Base-by-base conservation (phyloP, 2,113 vertebrate species). In the Strigops habroptila region DNA sequence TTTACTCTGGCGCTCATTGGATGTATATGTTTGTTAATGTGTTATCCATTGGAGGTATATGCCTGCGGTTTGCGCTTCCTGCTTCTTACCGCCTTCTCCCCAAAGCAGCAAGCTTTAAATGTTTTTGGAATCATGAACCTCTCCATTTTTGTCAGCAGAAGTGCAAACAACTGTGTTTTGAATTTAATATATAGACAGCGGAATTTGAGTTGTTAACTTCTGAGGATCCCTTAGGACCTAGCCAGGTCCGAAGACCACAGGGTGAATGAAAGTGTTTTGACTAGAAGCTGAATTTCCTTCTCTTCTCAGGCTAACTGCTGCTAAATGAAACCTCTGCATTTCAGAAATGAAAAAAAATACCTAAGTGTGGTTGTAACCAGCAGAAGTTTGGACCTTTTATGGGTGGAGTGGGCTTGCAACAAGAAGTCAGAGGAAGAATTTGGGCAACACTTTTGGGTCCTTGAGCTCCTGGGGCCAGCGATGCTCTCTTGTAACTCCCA, bases 141-240 rank as follows among this genome's bases (percentile, higher is more conserved):
- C 63, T 25, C 31, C 1, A 11, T 37, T 81, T 88, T 62, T 79
- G 64, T 68, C 28, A 64, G 22, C 18, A 73, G 73, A 84, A 73
- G 3, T 60, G 31, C 51, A 67, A 78, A 78, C 22, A 78, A 19
- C 60, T 63, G 6, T 0, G 0, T 65, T 86, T 63, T 67, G 10
- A 69, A 77, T 93, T 86, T 67, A 86, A n/a, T 46, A n/a, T 17
- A 25, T 31, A n/a, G 19, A 69, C 41, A 65, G 25, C 59, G 63
- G 63, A 80, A 69, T 88, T 90, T 41, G 79, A 18, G 11, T 71
- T 94, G 23, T 39, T 52, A 90, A 52, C 48, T 82, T 82, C 7
- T 28, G 79, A 91, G 41, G 44, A 69, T 67, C 49, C 68, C 59
- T 62, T 65, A 86, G 37, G 49, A 67, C n/a, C 41, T 51, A 73